A percentile compares a stretch with the other conserved stretches of the same genome.
Conservation (phyloP, 2,797 vertebrate species). For the Anolis apletophallus region DNA sequence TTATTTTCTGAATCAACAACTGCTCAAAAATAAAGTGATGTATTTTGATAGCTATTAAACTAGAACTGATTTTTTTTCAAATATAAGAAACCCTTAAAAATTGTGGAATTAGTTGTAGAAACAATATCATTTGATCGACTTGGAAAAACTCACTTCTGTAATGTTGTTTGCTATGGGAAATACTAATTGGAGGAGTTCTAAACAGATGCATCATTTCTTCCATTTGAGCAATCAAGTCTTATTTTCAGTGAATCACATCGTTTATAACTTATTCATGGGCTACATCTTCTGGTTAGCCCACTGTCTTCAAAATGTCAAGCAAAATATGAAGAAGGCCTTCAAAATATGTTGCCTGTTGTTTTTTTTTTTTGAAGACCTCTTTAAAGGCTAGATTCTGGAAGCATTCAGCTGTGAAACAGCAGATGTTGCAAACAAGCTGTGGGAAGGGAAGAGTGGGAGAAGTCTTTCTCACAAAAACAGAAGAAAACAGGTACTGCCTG, state of each 20-base stretch:
- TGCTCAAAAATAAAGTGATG: not conserved
- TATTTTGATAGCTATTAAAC: not conserved
- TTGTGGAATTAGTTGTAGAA: not conserved
- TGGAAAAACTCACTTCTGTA: not conserved
- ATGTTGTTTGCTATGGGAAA: not conserved
- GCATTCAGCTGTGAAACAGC: slow-evolving; percentile 44
- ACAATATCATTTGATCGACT: not conserved
- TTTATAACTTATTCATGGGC: slow-evolving; percentile 36
- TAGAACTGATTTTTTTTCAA: slow-evolving; percentile 1
- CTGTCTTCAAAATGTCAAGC: slow-evolving; percentile 46
- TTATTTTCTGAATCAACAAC: slow-evolving; percentile 1
- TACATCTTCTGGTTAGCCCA: slow-evolving; percentile 49
- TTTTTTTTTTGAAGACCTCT: slow-evolving; percentile 24
- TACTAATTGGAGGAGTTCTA: slow-evolving; percentile 21
- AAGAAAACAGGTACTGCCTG: not conserved
- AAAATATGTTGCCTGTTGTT: not conserved
- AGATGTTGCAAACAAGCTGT: slow-evolving; percentile 23
- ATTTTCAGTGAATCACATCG: slow-evolving; percentile 33
- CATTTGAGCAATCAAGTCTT: slow-evolving; percentile 32
- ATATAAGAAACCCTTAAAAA: not conserved
- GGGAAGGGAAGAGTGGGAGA: not conserved
- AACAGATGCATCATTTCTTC: slow-evolving; percentile 19
- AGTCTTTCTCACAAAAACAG: slow-evolving; percentile 12
- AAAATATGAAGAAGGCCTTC: slow-evolving; percentile 33
- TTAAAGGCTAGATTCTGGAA: slow-evolving; percentile 32